These are phyloP conservation scores for Caerostris darwini DNA, from an alignment of 1,140 invertebrate genomes.

Conservation along the genomic window DNA sequence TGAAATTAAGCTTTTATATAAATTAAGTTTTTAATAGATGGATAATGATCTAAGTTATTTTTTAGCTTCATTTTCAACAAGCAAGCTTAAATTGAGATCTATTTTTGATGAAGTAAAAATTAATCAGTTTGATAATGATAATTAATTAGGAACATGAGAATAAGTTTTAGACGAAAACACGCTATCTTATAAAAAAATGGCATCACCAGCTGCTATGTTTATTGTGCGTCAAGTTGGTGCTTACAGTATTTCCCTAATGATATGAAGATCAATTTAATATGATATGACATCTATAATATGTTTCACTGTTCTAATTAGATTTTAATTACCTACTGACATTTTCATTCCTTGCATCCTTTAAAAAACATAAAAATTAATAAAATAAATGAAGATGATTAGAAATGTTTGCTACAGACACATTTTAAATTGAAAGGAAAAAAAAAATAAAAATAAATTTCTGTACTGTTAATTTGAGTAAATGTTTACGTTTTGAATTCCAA, in stretches of 20 bases:
- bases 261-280: slow-evolving; percentile 1
- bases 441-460: neutral
- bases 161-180: slow-evolving; percentile 27
- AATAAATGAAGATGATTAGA: neutral
- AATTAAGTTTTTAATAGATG: too few relatives aligned
- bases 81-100: slow-evolving; percentile 6
- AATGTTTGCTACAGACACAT: neutral
- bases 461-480: neutral
- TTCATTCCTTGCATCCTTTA: neutral
- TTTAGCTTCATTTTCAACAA: neutral
- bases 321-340: slow-evolving; percentile 27
- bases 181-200: neutral
- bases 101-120: slow-evolving; percentile 1
- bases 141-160: slow-evolving; percentile 2
- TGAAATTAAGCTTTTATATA: too few relatives aligned
- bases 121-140: slow-evolving; percentile 24
- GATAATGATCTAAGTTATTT: too few relatives aligned
- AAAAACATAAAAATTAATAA: neutral
- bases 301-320: slow-evolving; percentile 22
- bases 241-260: neutral
- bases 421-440: neutral
- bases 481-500: neutral
- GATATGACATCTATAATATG: slow-evolving; percentile 1
- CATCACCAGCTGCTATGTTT: slow-evolving; percentile 8
- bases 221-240: neutral